phyloP scores from a whole-genome alignment of 2,113 vertebrate genomes.

The Oncorhynchus mykiss region DNA sequence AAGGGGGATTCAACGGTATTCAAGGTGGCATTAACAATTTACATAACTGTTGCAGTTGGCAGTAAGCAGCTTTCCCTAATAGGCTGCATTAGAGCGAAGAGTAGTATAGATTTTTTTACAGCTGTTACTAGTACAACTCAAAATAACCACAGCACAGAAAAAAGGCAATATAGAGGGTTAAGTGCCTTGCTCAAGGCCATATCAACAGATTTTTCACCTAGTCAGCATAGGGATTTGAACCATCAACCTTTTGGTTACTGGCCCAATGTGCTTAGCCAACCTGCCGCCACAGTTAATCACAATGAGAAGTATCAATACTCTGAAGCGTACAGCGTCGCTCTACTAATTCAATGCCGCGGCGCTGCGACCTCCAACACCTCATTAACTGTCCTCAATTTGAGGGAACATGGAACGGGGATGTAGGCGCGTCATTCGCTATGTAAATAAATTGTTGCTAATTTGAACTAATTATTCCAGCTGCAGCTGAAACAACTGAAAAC shows the following conservation, averaged over 20 bases:
- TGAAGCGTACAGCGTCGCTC: not conserved
- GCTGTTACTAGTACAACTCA: not conserved
- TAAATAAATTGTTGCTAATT: slow-evolving; percentile 34
- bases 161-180: not conserved
- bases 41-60: no score
- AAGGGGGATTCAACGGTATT: not conserved
- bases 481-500: slow-evolving; percentile 28
- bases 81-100: not conserved
- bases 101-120: not conserved
- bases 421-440: slow-evolving; percentile 13
- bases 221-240: no score
- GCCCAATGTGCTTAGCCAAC: no score
- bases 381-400: slow-evolving; percentile 21
- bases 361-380: not conserved
- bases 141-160: not conserved
- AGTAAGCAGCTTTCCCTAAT: not conserved
- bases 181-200: no score
- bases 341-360: not conserved
- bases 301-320: not conserved
- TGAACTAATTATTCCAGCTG: slow-evolving; percentile 33
- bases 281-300: not conserved
- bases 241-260: no score
- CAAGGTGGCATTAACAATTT: not conserved
- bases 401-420: slow-evolving; percentile 10
- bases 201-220: no score